These are phyloP conservation scores for Epinotia brunnichana DNA, from an alignment of 2,888 invertebrate genomes.

Conservation along the genomic window DNA sequence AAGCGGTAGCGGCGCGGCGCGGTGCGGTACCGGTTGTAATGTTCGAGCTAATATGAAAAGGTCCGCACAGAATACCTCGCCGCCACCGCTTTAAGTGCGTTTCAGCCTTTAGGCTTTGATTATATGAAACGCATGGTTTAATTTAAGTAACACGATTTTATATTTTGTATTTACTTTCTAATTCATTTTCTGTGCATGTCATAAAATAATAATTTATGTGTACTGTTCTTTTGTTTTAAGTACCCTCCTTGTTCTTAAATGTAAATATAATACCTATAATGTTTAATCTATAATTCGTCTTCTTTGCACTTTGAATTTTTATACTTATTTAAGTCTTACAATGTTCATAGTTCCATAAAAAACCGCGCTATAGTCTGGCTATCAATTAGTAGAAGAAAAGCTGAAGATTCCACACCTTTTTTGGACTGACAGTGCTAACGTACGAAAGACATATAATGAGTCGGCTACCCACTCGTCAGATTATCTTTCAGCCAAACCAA, in stretches of 20 bases:
- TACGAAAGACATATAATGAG: background rate
- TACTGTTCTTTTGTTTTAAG: background rate
- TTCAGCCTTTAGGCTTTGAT: constrained; percentile 7
- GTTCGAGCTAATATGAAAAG: too few relatives aligned
- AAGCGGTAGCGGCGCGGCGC: too few relatives aligned
- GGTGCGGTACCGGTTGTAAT: too few relatives aligned
- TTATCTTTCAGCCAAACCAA: background rate
- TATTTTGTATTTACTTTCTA: background rate
- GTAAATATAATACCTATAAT: too few relatives aligned
- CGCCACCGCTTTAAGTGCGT: too few relatives aligned
- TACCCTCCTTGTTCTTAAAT: too few relatives aligned
- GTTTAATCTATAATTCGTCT: too few relatives aligned
- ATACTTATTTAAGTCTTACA: background rate
- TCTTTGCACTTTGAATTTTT: background rate
- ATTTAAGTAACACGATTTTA: background rate
- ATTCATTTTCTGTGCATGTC: background rate
- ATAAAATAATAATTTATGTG: background rate
- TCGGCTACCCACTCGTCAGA: background rate
- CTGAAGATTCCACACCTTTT: background rate
- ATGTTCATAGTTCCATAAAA: constrained; percentile 3
- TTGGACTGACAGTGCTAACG: background rate
- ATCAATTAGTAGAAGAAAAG: background rate
- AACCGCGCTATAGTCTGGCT: background rate
- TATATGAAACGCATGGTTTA: constrained; percentile 8
- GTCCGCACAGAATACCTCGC: too few relatives aligned